Evolutionary conservation across 2,797 vertebrate species (phyloP).

Genomic region (Staurois parvus): DNA sequence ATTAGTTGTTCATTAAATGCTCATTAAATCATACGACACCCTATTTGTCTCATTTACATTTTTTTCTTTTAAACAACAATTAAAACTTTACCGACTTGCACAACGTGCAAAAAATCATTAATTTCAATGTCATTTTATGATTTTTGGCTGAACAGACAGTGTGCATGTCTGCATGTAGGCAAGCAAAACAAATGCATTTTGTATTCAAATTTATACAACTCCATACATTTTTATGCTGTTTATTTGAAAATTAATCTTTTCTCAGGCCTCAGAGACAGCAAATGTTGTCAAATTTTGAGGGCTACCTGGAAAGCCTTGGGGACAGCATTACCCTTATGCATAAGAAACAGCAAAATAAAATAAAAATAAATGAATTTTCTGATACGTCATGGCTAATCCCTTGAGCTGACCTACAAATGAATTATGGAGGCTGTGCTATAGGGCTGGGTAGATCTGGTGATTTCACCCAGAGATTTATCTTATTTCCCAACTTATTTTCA

Average conservation of each 20-base stretch:
- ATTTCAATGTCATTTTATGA: slow-evolving; percentile 81
- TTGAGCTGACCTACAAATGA: slow-evolving; percentile 84
- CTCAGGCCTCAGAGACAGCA: slow-evolving; percentile 84
- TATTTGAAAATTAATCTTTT: slow-evolving; percentile 89
- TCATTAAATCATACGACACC: slow-evolving; percentile 4
- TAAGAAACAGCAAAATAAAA: slow-evolving; percentile 90
- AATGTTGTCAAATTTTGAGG: slow-evolving; percentile 89
- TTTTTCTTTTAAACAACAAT: slow-evolving; percentile 68
- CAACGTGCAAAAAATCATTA: slow-evolving; percentile 77
- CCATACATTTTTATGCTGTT: slow-evolving; percentile 89
- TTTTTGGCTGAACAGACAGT: slow-evolving; percentile 83
- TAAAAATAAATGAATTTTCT: slow-evolving; percentile 95
- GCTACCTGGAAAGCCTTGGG: slow-evolving; percentile 88
- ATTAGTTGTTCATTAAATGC: background rate
- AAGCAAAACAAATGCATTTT: slow-evolving; percentile 85
- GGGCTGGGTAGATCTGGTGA: slow-evolving; percentile 83
- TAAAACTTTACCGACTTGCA: slow-evolving; percentile 81
- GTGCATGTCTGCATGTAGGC: slow-evolving; percentile 76
- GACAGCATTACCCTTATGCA: slow-evolving; percentile 93
- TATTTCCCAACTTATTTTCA: slow-evolving; percentile 95
- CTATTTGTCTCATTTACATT: slow-evolving; percentile 40
- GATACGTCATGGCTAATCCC: slow-evolving; percentile 87
- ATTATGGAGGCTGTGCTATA: slow-evolving; percentile 85
- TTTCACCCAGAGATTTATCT: slow-evolving; percentile 91
- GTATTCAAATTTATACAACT: slow-evolving; percentile 88